Evolutionary conservation across 2,113 vertebrate species (phyloP), one percentile per base, ranked within the genome.

Genomic region (Mesoclemmys tuberculata): DNA sequence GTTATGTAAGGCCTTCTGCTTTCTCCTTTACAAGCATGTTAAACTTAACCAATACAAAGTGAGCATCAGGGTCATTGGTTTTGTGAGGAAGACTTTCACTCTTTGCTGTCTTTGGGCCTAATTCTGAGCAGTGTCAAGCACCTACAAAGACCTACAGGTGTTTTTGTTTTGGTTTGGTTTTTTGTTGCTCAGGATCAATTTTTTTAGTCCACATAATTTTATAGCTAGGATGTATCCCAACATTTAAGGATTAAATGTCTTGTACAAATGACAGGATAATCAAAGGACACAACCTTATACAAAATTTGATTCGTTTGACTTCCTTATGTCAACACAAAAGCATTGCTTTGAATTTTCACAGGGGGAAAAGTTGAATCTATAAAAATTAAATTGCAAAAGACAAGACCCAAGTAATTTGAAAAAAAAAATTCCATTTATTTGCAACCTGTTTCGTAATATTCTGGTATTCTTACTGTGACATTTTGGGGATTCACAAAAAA

Each of bases 251-350:
- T 97, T 94, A 97, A 88, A 85, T 83, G 54, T 86, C 89, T 93
- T 96, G 88, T 80, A 89, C 61, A 75, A 81, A 93, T 87, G 80
- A 93, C 41, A 94, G 94, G 95, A 93, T 94, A 96, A 78, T 54
- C 80, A 93, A 87, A 86, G 90, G 94, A 84, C 93, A 93, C 3
- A 74, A 90, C 92, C 61, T 94, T 91, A 90, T 93, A 91, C 84
- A 68, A 77, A 27, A 90, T 85, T 95, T 91, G 54, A 93, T 93
- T 96, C 93, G 24, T 96, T 92, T 91, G 49, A 93, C 95, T 97
- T 95, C 92, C 80, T 24, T 94, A 84, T 95, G 93, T 86, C 80
- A 90, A 80, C 56, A 90, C 74, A 93, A 74, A 95, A 94, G 80
- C 81, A 91, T 88, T 87, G 48, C 61, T 96, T 94, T 44, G 21